These are phyloP conservation scores for Zelostemma sp. DNA, from an alignment of 1,140 invertebrate genomes.

Conservation along the genomic window DNA sequence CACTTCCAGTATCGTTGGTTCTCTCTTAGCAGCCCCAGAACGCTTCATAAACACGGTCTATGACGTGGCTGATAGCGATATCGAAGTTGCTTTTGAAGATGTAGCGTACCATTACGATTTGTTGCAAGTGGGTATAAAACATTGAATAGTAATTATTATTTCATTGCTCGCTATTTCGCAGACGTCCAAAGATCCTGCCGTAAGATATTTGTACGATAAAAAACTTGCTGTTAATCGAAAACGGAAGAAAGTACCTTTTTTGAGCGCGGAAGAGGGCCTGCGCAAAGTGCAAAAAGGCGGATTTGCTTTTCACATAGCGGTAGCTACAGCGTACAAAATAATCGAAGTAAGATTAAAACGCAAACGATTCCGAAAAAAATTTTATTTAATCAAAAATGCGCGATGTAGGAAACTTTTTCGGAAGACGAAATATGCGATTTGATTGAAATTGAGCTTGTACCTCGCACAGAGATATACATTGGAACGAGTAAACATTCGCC, in stretches of 20 bases:
- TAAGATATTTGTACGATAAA: constrained; percentile 69
- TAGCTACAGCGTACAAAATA: constrained; percentile 73
- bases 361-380: constrained; percentile 1
- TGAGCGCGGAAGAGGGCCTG: constrained; percentile 58
- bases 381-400: not conserved
- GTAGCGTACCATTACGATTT: constrained; percentile 74
- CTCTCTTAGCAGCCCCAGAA: constrained; percentile 75
- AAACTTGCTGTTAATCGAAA: constrained; percentile 63
- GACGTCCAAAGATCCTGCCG: constrained; percentile 72
- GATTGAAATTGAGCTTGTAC: constrained; percentile 72
- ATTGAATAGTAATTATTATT: not conserved
- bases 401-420: constrained; percentile 66
- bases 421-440: constrained; percentile 76
- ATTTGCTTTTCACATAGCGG: constrained; percentile 76
- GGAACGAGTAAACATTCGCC: constrained; percentile 74
- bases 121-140: constrained; percentile 69
- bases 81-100: constrained; percentile 75
- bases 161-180: constrained; percentile 47
- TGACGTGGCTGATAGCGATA: constrained; percentile 74
- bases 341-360: constrained; percentile 61
- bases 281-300: constrained; percentile 63
- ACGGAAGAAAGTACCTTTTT: constrained; percentile 35
- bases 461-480: constrained; percentile 69
- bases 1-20: constrained; percentile 81
- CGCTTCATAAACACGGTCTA: constrained; percentile 74